These are phyloP conservation scores for Enchytraeus crypticus DNA, from an alignment of 2,888 invertebrate species.

Conservation along the genomic window DNA sequence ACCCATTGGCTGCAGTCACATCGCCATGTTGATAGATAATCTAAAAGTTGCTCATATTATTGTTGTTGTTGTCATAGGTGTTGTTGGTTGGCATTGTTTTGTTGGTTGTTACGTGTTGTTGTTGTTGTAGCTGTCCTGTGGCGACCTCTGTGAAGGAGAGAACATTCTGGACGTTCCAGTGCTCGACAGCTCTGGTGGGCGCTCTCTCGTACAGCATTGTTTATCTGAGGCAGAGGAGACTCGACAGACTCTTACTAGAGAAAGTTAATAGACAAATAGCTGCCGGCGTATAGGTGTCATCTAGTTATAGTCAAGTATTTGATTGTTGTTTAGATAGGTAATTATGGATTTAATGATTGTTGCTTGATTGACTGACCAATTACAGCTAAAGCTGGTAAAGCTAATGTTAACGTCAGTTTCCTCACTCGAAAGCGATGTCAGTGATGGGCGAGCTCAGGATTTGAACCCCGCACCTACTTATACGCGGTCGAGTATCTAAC, in stretches of 20 bases:
- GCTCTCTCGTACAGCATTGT: conserved; percentile 61
- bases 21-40: not conserved
- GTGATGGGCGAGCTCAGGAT: no score
- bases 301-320: no score
- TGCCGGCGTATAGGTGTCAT: conserved; percentile 54
- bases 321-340: no score
- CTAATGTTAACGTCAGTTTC: no score
- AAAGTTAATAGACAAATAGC: conserved; percentile 65
- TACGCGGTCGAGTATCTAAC: no score
- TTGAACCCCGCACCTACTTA: no score
- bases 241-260: conserved; percentile 61
- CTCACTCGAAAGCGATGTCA: no score
- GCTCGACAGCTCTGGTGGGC: conserved; percentile 60
- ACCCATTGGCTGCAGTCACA: no score
- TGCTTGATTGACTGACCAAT: no score
- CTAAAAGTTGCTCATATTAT: not conserved
- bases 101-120: no score
- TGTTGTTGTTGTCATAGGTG: not conserved
- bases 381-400: no score
- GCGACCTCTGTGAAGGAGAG: conserved; percentile 69
- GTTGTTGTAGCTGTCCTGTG: conserved; percentile 14
- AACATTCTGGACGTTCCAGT: conserved; percentile 73
- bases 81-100: not conserved
- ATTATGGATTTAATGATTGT: no score
- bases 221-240: conserved; percentile 59